These are phyloP conservation scores for Hyphantria cunea DNA, from an alignment of 1,140 invertebrate species.

Conservation along the genomic window DNA sequence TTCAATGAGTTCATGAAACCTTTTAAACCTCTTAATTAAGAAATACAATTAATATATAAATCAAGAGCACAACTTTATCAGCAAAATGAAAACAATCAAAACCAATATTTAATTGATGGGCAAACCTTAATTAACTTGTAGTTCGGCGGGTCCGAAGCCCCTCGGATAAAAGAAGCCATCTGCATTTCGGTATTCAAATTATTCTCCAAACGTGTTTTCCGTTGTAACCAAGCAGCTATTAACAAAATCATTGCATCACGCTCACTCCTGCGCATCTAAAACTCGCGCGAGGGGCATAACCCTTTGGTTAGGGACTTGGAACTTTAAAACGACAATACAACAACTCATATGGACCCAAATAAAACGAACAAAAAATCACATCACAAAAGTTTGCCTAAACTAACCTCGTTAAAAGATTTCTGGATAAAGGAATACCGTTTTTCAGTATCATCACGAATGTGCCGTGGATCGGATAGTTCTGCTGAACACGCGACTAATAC, in stretches of 20 bases:
- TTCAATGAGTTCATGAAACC: conserved; percentile 28
- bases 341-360: conserved; percentile 72
- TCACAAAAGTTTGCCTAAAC: conserved; percentile 81
- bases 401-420: conserved; percentile 80
- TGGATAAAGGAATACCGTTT: conserved; percentile 81
- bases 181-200: conserved; percentile 81
- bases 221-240: conserved; percentile 51
- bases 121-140: conserved; percentile 81
- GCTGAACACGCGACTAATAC: conserved; percentile 53
- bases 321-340: conserved; percentile 64
- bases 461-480: conserved; percentile 72
- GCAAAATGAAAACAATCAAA: conserved; percentile 75
- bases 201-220: conserved; percentile 78
- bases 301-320: conserved; percentile 47
- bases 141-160: conserved; percentile 63
- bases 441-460: conserved; percentile 79
- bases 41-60: conserved; percentile 63
- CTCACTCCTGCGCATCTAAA: conserved; percentile 67
- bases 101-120: conserved; percentile 80
- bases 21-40: conserved; percentile 60
- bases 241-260: conserved; percentile 66
- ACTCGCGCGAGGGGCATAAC: conserved; percentile 56
- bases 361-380: conserved; percentile 75
- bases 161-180: conserved; percentile 78
- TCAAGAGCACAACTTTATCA: conserved; percentile 62